A percentile compares a stretch with the other conserved stretches of the same genome.
Evolutionary conservation across 2,113 vertebrate species (phyloP).

Genomic region (Sylvietta virens): DNA sequence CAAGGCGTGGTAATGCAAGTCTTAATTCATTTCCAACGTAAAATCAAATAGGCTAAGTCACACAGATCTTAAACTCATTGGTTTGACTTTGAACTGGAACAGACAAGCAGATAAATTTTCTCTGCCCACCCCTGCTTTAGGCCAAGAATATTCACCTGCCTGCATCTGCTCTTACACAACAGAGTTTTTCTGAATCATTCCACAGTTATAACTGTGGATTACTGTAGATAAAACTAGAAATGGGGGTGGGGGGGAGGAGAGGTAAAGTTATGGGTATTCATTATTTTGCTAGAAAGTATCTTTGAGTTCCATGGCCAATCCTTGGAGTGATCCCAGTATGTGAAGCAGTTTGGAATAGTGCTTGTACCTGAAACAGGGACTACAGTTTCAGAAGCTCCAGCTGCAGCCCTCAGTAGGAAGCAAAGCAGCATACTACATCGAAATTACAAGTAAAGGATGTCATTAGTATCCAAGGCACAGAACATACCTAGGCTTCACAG

Average conservation of each 20-base stretch:
- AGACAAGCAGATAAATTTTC: background rate
- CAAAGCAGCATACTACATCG: background rate
- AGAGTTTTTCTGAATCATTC: background rate
- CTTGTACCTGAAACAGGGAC: background rate
- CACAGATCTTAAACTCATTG: background rate
- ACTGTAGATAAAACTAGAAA: background rate
- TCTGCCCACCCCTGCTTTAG: slow-evolving; percentile 4
- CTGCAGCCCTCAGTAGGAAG: background rate
- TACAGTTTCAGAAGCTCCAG: background rate
- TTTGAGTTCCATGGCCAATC: background rate
- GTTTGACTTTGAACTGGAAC: slow-evolving; percentile 14
- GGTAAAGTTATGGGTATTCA: background rate
- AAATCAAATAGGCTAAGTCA: background rate
- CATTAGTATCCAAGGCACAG: background rate
- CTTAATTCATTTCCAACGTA: background rate
- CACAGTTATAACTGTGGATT: background rate
- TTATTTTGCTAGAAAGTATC: background rate
- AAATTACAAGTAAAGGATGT: background rate
- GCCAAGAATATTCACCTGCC: background rate
- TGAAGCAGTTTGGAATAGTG: background rate
- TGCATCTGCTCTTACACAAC: background rate
- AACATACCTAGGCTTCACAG: background rate
- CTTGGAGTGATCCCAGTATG: background rate
- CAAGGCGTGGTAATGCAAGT: background rate
- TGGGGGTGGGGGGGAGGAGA: too few species aligned